Percentiles rank a stretch among this genome's conserved stretches.
phyloP scores from a whole-genome alignment of 1,140 invertebrate genomes.

The Globodera ellingtonae region DNA sequence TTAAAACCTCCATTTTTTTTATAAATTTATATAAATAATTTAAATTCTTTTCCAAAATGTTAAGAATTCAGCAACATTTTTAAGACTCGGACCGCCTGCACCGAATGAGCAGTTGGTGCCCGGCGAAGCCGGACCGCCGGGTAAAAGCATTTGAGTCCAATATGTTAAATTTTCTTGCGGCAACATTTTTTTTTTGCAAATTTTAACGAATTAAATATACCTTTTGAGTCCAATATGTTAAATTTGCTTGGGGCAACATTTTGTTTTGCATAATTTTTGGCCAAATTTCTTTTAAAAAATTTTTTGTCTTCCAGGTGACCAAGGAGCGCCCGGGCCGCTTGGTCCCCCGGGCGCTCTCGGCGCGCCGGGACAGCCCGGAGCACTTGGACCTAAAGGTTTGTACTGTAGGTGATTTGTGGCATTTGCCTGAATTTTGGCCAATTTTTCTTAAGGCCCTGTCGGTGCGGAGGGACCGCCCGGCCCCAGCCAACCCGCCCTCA shows the following conservation, averaged over 20 bases:
- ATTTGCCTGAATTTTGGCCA: no score
- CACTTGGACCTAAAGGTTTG: neutral
- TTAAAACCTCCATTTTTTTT: no score
- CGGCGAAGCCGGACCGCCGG: conserved; percentile 39
- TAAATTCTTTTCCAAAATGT: no score
- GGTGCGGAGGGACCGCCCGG: conserved; percentile 28
- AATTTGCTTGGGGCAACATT: conserved; percentile 43
- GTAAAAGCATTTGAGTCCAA: conserved; percentile 1
- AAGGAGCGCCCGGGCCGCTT: conserved; percentile 25
- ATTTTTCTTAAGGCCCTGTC: no score
- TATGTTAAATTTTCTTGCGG: conserved; percentile 39
- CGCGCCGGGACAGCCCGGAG: conserved; percentile 41
- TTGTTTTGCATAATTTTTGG: conserved; percentile 40
- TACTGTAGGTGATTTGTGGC: no score
- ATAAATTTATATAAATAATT: no score
- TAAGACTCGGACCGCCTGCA: conserved; percentile 11
- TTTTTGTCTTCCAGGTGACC: no score
- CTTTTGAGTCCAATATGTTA: conserved; percentile 3
- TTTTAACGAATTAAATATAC: no score
- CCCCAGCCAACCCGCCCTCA: no score
- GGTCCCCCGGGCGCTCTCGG: conserved; percentile 38
- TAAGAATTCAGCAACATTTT: neutral
- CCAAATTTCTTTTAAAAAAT: neutral
- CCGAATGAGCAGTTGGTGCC: conserved; percentile 2
- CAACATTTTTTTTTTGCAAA: conserved; percentile 49